Evolutionary conservation across 2,888 invertebrate genomes (phyloP).

Genomic region (Melinopterus prodromus): DNA sequence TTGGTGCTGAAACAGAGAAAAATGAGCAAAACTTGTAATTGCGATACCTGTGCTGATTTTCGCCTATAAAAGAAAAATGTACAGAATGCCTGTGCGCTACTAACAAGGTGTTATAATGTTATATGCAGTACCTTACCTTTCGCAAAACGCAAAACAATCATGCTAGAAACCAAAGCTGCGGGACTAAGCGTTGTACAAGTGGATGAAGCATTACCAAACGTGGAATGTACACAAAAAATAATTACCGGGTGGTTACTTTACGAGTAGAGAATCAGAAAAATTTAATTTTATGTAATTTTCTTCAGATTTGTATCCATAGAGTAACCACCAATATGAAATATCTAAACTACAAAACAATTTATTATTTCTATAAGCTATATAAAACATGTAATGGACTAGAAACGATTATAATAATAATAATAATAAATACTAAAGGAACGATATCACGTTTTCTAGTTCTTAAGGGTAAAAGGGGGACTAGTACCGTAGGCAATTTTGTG

Average conservation of each 20-base stretch:
- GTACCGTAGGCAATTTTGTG: not conserved
- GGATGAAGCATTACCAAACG: not conserved
- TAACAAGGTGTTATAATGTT: not conserved
- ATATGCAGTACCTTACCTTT: not conserved
- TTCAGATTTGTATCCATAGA: not conserved
- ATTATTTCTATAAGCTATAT: conserved; percentile 4
- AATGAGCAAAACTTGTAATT: not conserved
- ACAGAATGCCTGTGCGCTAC: not conserved
- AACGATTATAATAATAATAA: not conserved
- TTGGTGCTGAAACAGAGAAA: conserved; percentile 52
- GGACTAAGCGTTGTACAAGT: not conserved
- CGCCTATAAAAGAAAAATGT: not conserved
- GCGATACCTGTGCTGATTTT: conserved; percentile 4
- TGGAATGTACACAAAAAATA: no score
- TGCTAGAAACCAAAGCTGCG: not conserved
- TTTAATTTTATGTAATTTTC: no score
- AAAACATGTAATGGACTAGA: not conserved
- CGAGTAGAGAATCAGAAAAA: not conserved
- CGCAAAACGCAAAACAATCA: not conserved
- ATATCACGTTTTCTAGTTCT: not conserved
- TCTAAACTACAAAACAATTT: not conserved
- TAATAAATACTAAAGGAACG: not conserved
- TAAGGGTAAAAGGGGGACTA: not conserved
- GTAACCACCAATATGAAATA: not conserved
- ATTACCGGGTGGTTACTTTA: not conserved